Evolutionary conservation across 2,113 vertebrate genomes (phyloP).

Genomic region (Nettapus auritus): DNA sequence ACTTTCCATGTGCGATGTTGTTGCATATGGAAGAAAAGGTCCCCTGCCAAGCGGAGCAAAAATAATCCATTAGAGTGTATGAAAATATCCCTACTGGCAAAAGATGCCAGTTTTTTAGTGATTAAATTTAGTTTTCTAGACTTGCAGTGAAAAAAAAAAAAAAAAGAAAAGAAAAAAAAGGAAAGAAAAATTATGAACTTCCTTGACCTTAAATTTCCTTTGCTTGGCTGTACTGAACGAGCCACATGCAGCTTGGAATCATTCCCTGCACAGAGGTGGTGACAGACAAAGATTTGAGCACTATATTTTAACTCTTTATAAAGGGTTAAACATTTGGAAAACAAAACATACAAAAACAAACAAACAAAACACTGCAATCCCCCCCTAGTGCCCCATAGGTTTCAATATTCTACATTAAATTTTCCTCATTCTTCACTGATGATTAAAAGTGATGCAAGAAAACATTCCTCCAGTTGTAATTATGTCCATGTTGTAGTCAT

Average conservation of each 20-base stretch:
- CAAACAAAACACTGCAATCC: not conserved
- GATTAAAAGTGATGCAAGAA: not conserved
- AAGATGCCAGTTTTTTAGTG: not conserved
- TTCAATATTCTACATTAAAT: not conserved
- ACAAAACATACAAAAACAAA: not conserved
- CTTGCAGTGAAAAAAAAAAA: not conserved
- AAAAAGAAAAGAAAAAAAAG: not conserved
- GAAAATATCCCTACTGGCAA: slow-evolving; percentile 13
- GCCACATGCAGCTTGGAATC: not conserved
- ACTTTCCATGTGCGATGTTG: not conserved
- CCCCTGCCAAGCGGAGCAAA: slow-evolving; percentile 33
- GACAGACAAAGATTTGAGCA: not conserved
- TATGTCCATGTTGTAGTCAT: fast-evolving
- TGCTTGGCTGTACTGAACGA: not conserved
- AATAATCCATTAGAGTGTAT: slow-evolving; percentile 21
- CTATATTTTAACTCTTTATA: not conserved
- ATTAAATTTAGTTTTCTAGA: slow-evolving; percentile 3
- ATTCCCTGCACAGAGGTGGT: not conserved
- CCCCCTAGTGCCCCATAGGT: not conserved
- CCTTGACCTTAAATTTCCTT: not conserved
- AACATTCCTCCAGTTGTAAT: not conserved
- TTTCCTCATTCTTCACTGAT: not conserved
- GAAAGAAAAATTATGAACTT: not conserved
- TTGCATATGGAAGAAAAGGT: not conserved
- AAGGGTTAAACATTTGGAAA: not conserved